Percentiles rank a stretch among this genome's conserved stretches.
Conservation (phyloP, 2,113 vertebrate species). For the Pomatostomus ruficeps region DNA sequence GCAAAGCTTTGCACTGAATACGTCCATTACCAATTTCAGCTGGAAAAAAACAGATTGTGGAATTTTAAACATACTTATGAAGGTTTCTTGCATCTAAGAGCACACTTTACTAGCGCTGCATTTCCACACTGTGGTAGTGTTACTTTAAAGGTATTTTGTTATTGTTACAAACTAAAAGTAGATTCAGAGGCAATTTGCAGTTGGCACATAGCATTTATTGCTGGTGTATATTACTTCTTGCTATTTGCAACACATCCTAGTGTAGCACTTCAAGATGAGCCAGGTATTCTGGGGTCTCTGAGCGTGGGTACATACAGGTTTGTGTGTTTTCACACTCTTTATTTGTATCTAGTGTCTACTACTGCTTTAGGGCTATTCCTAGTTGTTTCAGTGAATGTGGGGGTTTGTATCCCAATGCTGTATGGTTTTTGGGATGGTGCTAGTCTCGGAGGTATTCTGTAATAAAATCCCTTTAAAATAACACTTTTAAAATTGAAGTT, state of each 20-base stretch:
- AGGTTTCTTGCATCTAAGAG: not conserved
- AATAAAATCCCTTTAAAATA: not conserved
- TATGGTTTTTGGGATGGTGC: not conserved
- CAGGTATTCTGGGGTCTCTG: not conserved
- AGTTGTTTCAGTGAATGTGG: not conserved
- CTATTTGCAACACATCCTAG: not conserved
- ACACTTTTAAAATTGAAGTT: not conserved
- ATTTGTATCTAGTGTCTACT: not conserved
- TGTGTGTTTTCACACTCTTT: not conserved
- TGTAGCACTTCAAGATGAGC: not conserved
- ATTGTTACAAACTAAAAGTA: not conserved
- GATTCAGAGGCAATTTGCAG: not conserved
- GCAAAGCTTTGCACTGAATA: constrained; percentile 30
- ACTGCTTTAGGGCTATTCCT: not conserved
- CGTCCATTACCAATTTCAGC: constrained; percentile 11
- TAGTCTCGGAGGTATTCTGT: not conserved
- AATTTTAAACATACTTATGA: not conserved
- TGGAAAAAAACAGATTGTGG: constrained; percentile 35
- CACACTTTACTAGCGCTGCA: not conserved
- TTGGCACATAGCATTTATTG: not conserved
- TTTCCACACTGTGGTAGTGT: not conserved
- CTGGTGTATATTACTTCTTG: not conserved
- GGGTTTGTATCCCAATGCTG: not conserved
- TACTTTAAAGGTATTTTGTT: not conserved
- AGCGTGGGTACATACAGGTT: not conserved